Evolutionary conservation across 2,797 vertebrate species (phyloP).

Genomic region (Thamnophis elegans): DNA sequence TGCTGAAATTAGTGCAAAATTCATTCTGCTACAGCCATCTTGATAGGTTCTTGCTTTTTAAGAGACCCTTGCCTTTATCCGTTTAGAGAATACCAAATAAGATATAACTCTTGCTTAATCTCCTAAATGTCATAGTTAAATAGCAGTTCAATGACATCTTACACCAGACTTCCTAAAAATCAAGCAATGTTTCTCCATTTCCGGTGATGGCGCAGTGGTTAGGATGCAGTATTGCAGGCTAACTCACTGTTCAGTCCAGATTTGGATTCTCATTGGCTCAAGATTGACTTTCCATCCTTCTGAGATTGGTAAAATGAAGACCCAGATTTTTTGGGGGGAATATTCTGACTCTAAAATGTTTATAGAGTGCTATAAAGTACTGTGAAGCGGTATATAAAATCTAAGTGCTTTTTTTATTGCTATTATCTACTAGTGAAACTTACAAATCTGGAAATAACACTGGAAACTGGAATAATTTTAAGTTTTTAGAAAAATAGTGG

Average conservation of each 20-base stretch:
- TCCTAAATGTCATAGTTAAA: background rate
- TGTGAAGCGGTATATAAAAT: too few relatives aligned
- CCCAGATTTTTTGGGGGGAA: too few relatives aligned
- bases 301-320: too few relatives aligned
- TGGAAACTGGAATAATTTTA: background rate
- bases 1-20: background rate
- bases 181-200: background rate
- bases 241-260: too few relatives aligned
- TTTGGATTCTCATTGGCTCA: too few relatives aligned
- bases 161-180: background rate
- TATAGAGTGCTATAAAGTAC: too few relatives aligned
- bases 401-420: too few relatives aligned
- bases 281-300: too few relatives aligned
- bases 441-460: background rate
- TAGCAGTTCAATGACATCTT: background rate
- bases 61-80: background rate
- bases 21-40: background rate
- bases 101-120: background rate
- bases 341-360: too few relatives aligned
- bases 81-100: background rate
- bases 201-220: too few relatives aligned
- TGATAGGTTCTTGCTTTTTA: background rate
- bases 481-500: background rate
- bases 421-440: background rate
- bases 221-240: too few relatives aligned